Conservation (phyloP, 2,113 vertebrate species). For the Sula dactylatra region DNA sequence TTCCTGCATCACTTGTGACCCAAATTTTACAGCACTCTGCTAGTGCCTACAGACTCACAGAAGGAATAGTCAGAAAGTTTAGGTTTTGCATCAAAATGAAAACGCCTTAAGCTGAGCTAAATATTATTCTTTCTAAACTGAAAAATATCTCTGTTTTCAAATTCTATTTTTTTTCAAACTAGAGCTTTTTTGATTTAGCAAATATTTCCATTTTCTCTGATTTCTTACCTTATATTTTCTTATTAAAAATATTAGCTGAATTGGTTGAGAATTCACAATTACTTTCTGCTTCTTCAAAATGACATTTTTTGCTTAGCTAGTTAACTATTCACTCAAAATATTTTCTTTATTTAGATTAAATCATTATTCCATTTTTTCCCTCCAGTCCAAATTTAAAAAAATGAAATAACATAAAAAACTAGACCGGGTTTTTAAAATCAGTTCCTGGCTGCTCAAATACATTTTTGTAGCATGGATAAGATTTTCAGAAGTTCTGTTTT, state of each 20-base stretch:
- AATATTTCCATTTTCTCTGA: neutral
- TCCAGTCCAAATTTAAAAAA: neutral
- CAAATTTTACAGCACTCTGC: neutral
- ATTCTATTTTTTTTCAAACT: neutral
- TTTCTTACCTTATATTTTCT: neutral
- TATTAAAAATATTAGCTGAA: neutral
- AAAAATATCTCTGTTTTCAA: neutral
- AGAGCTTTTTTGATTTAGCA: neutral
- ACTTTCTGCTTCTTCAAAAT: neutral
- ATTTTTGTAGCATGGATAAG: neutral
- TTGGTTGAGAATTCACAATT: neutral
- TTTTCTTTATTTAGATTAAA: neutral
- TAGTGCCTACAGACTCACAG: neutral
- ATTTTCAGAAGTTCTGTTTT: constrained; percentile 3
- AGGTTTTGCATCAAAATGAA: neutral
- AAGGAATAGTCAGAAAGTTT: neutral
- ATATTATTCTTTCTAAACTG: neutral
- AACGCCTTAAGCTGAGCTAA: neutral
- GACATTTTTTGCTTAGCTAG: neutral
- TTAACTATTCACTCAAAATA: neutral
- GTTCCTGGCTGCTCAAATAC: neutral
- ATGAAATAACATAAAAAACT: neutral
- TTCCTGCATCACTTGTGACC: neutral
- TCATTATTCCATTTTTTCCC: neutral
- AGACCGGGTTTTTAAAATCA: neutral